These are phyloP conservation scores for Petrolisthes manimaculis DNA, from an alignment of 2,888 invertebrate species.

Conservation along the genomic window DNA sequence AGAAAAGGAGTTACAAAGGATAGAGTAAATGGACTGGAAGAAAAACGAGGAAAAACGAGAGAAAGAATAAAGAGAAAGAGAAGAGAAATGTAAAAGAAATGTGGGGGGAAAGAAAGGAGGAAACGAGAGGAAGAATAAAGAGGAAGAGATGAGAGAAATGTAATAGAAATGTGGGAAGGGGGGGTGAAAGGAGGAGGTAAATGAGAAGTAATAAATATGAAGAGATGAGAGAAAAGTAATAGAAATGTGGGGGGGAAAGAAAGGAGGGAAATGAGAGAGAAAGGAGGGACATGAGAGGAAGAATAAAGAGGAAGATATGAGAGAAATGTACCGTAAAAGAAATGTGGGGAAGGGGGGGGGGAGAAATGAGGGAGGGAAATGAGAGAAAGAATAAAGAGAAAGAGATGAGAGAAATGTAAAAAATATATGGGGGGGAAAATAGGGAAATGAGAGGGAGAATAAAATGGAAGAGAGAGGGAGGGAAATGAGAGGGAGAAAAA, in stretches of 20 bases:
- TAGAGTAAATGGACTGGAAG: not conserved
- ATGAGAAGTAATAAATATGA: not conserved
- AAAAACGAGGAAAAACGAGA: not conserved
- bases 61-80: not conserved
- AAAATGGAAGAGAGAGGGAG: not conserved
- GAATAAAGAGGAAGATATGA: not conserved
- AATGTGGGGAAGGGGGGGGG: not conserved
- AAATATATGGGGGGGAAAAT: not conserved
- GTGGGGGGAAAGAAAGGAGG: not conserved
- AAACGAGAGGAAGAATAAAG: not conserved
- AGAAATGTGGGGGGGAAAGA: not conserved
- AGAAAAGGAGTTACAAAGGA: not conserved
- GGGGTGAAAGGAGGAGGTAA: not conserved
- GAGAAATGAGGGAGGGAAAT: not conserved
- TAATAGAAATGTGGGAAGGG: not conserved
- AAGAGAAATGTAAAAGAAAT: not conserved
- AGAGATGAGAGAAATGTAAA: not conserved
- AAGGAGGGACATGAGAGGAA: not conserved
- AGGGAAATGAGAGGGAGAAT: not conserved
- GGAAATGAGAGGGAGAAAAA: not conserved
- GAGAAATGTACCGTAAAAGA: not conserved
- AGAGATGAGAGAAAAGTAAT: not conserved
- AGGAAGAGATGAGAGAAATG: not conserved
- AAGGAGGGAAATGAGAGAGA: not conserved
- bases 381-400: not conserved